Conservation (phyloP, 2,888 invertebrate genomes). For the Aspidapion aeneum region DNA sequence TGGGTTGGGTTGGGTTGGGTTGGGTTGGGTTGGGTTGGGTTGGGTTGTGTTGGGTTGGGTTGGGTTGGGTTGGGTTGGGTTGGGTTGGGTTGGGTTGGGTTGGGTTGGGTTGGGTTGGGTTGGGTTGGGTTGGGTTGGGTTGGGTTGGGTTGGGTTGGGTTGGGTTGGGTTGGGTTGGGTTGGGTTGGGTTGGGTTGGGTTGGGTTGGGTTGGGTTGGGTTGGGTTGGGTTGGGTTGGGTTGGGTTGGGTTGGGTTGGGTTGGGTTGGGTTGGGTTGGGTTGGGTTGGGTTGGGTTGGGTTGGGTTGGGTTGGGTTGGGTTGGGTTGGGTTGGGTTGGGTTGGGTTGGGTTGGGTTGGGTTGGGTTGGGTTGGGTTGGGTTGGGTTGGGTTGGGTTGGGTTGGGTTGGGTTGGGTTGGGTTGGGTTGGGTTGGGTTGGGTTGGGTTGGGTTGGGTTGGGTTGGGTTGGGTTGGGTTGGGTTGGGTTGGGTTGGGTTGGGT, state of each 20-base stretch:
- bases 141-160: constrained; percentile 7
- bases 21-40: constrained; percentile 9
- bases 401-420: constrained; percentile 19
- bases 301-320: constrained; percentile 19
- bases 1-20: constrained; percentile 14
- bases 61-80: constrained; percentile 12
- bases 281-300: constrained; percentile 20
- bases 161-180: constrained; percentile 5
- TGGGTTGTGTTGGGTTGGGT: constrained; percentile 9
- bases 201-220: constrained; percentile 15
- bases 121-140: constrained; percentile 6
- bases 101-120: constrained; percentile 10
- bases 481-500: constrained; percentile 4
- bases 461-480: constrained; percentile 3
- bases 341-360: constrained; percentile 18
- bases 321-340: constrained; percentile 18
- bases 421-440: constrained; percentile 17
- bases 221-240: constrained; percentile 19
- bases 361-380: constrained; percentile 19
- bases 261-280: constrained; percentile 19
- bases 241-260: constrained; percentile 19
- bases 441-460: constrained; percentile 20
- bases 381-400: constrained; percentile 19
- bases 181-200: constrained; percentile 10
- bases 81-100: constrained; percentile 14